phyloP scores from a whole-genome alignment of 2,113 vertebrate genomes.

The Cygnus atratus region DNA sequence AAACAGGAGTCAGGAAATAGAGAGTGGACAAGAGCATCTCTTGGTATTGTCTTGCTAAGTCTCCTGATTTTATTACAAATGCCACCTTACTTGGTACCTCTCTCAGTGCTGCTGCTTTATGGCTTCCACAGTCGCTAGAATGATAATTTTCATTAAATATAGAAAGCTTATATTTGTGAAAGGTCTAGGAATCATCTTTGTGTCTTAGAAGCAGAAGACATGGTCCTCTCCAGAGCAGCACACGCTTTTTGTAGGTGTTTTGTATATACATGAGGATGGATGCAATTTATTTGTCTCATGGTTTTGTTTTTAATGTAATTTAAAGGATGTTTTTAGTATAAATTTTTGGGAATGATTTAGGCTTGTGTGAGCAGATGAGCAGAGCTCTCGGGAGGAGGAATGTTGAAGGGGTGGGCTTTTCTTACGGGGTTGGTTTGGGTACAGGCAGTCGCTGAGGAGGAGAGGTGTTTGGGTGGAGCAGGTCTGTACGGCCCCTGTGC shows the following conservation, averaged over 20 bases:
- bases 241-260: not conserved
- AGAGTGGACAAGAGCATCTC: not conserved
- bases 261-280: not conserved
- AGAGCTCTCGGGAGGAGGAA: not conserved
- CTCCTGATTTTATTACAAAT: not conserved
- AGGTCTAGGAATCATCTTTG: not conserved
- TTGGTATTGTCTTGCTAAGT: not conserved
- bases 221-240: not conserved
- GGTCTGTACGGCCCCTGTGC: not conserved
- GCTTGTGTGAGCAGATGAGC: fast-evolving
- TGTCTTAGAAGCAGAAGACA: not conserved
- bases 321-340: not conserved
- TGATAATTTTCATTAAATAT: not conserved
- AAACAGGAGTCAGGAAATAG: not conserved
- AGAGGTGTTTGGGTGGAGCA: not conserved
- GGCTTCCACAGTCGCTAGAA: not conserved
- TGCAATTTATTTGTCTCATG: not conserved
- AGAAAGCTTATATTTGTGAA: not conserved
- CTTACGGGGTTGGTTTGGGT: not conserved
- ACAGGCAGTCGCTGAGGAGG: not conserved
- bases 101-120: not conserved
- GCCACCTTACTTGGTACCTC: not conserved
- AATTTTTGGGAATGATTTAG: not conserved
- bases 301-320: not conserved
- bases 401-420: not conserved